Conservation (phyloP, 2,888 invertebrate species). For the Sclerodermus sp. region DNA sequence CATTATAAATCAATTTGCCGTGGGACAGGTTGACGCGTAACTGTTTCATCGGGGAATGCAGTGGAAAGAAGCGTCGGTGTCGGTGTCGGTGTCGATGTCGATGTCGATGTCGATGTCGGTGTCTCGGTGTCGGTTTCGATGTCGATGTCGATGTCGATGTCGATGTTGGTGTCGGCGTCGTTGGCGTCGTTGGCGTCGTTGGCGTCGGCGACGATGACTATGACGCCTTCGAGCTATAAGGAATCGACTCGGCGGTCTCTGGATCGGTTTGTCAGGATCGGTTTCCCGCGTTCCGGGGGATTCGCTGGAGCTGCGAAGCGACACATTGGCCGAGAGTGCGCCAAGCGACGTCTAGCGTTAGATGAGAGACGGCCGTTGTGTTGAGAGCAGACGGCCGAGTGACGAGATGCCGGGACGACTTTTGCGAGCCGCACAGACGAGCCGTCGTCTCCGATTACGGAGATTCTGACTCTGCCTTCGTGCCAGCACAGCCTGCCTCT, state of each 20-base stretch:
- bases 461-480: background rate
- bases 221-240: slow-evolving; percentile 10
- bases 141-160: too few relatives aligned
- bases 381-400: slow-evolving; percentile 48
- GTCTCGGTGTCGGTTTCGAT: too few relatives aligned
- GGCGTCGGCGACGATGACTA: too few relatives aligned
- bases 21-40: too few relatives aligned
- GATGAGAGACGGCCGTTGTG: slow-evolving; percentile 49
- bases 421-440: slow-evolving; percentile 34
- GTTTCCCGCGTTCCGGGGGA: slow-evolving; percentile 36
- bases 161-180: too few relatives aligned
- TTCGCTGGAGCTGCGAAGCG: slow-evolving; percentile 23
- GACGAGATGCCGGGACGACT: slow-evolving; percentile 48
- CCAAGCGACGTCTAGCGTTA: slow-evolving; percentile 33
- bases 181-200: too few relatives aligned
- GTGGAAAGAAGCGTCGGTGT: too few relatives aligned
- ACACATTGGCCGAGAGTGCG: slow-evolving; percentile 31
- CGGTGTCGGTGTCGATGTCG: too few relatives aligned
- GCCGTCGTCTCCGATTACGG: slow-evolving; percentile 48
- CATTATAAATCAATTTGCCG: too few relatives aligned
- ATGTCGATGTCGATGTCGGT: too few relatives aligned
- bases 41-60: too few relatives aligned
- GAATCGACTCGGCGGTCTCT: too few relatives aligned
- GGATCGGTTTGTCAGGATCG: slow-evolving; percentile 32
- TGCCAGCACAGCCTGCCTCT: background rate